Evolutionary conservation across 2,888 invertebrate species (phyloP).

Genomic region (Cephus spinipes): DNA sequence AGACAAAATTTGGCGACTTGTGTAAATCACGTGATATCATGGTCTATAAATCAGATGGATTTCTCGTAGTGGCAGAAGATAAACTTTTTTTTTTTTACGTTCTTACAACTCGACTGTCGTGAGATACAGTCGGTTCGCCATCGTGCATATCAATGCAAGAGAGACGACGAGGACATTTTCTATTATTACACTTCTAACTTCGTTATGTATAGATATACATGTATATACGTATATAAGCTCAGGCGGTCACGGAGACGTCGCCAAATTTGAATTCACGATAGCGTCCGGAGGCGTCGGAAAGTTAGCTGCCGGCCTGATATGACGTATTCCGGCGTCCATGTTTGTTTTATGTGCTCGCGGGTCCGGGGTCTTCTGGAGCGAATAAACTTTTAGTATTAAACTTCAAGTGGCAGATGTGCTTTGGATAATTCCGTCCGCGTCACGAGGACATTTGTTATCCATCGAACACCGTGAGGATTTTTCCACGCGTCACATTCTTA

Average conservation of each 20-base stretch:
- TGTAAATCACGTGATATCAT: too few species aligned
- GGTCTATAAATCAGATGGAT: too few species aligned
- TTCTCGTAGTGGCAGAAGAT: slow-evolving; percentile 8
- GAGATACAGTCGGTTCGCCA: slow-evolving; percentile 20
- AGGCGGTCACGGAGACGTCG: slow-evolving; percentile 17
- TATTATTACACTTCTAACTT: too few species aligned
- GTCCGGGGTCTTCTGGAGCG: slow-evolving; percentile 2
- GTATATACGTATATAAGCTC: slow-evolving; percentile 3
- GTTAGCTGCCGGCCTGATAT: slow-evolving; percentile 14
- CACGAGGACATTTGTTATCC: slow-evolving; percentile 1
- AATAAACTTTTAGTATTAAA: slow-evolving; percentile 21
- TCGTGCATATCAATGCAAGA: slow-evolving; percentile 18
- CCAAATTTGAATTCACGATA: slow-evolving; percentile 2
- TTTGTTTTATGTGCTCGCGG: slow-evolving; percentile 16
- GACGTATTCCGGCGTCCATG: slow-evolving; percentile 16
- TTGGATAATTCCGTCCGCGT: slow-evolving; percentile 1
- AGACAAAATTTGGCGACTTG: too few species aligned
- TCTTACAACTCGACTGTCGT: slow-evolving; percentile 13
- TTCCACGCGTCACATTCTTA: slow-evolving; percentile 34
- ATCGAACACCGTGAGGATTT: slow-evolving; percentile 14
- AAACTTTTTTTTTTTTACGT: slow-evolving; percentile 17
- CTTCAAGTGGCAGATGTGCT: slow-evolving; percentile 1
- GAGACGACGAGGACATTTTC: too few species aligned
- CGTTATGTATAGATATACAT: neutral
- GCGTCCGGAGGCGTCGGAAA: neutral